phyloP scores from a whole-genome alignment of 2,797 vertebrate species.

The Periparus ater region DNA sequence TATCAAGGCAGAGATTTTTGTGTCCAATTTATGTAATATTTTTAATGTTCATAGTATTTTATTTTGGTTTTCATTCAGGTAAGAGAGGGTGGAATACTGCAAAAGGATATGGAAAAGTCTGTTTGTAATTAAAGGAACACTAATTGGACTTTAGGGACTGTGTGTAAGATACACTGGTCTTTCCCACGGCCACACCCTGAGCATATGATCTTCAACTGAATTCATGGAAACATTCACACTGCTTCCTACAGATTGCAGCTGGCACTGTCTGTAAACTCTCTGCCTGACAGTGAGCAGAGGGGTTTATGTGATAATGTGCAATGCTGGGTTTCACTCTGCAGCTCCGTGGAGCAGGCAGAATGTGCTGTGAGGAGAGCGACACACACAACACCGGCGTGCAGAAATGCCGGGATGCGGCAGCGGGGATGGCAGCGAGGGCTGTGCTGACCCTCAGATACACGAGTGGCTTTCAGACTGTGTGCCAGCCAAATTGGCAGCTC shows the following conservation, averaged over 20 bases:
- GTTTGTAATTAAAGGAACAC: conserved; percentile 53
- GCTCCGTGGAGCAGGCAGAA: background rate
- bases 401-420: background rate
- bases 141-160: conserved; percentile 55
- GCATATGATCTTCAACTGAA: conserved; percentile 61
- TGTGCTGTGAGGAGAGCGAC: background rate
- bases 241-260: conserved; percentile 53
- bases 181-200: conserved; percentile 62
- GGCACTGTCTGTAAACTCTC: background rate
- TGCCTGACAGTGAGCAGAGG: background rate
- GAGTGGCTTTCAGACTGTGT: background rate
- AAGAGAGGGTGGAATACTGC: conserved; percentile 2
- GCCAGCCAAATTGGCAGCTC: background rate
- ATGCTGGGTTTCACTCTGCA: background rate
- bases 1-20: background rate
- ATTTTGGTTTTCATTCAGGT: conserved; percentile 49
- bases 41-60: background rate
- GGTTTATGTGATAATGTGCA: background rate
- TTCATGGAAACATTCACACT: conserved; percentile 26
- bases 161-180: conserved; percentile 41
- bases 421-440: background rate
- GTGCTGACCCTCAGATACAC: background rate
- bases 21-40: background rate
- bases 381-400: background rate
- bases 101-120: conserved; percentile 64